These are phyloP conservation scores for Dromius quadrimaculatus DNA, from an alignment of 2,888 invertebrate genomes.

Conservation along the genomic window DNA sequence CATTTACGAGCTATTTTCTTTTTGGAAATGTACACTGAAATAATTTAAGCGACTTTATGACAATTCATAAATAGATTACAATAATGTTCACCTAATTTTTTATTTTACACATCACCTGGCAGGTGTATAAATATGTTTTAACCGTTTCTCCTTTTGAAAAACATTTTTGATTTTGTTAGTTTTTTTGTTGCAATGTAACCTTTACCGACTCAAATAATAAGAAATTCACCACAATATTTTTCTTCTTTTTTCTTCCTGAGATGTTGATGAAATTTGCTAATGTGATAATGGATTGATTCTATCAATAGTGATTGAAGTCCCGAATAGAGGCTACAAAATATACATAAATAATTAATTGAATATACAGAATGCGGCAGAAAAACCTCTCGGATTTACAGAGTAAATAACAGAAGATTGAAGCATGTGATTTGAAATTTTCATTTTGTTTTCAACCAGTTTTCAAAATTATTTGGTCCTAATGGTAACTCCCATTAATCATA, in stretches of 20 bases:
- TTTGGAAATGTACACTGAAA: conserved; percentile 46
- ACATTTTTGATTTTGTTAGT: conserved; percentile 29
- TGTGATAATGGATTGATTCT: neutral
- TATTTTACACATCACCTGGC: conserved; percentile 35
- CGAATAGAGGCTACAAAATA: conserved; percentile 29
- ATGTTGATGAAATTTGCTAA: conserved; percentile 20
- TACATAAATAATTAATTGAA: too few species aligned
- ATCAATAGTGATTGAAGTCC: conserved; percentile 38
- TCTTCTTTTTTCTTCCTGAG: conserved; percentile 37
- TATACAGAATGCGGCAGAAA: too few species aligned
- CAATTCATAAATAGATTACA: conserved; percentile 44
- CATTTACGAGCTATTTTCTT: conserved; percentile 35
- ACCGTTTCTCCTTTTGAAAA: conserved; percentile 9
- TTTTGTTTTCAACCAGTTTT: too few species aligned
- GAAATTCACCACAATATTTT: conserved; percentile 30
- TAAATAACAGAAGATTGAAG: too few species aligned
- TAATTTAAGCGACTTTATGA: conserved; percentile 50
- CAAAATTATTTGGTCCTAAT: too few species aligned
- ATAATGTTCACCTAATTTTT: conserved; percentile 24
- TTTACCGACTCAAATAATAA: conserved; percentile 36
- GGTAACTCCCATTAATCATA: too few species aligned
- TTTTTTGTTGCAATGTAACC: conserved; percentile 30
- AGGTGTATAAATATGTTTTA: conserved; percentile 40
- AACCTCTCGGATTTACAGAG: too few species aligned
- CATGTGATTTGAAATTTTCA: too few species aligned